A percentile compares a stretch with the other conserved stretches of the same genome.
Evolutionary conservation across 2,888 invertebrate genomes (phyloP).

Genomic region (Urechis unicinctus): DNA sequence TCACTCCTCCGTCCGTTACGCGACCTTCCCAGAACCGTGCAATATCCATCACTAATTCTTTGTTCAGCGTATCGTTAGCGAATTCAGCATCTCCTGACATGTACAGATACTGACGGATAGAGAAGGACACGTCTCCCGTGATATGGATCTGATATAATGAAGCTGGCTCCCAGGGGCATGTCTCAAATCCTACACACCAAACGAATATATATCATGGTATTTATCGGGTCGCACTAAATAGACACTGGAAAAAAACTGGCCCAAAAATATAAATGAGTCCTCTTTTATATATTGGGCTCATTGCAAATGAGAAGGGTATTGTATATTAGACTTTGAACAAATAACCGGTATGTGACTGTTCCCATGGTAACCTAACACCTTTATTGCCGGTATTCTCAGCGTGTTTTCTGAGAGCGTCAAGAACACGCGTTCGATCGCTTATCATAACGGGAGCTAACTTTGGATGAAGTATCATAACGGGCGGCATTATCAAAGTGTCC

Average conservation of each 20-base stretch:
- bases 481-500: constrained; percentile 49
- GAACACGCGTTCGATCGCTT: constrained; percentile 31
- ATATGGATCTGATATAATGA: constrained; percentile 21
- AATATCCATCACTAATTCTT: constrained; percentile 15
- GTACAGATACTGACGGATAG: constrained; percentile 24
- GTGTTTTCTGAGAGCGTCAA: constrained; percentile 26
- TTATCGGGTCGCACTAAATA: too few relatives aligned
- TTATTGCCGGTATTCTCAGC: constrained; percentile 28
- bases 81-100: constrained; percentile 17
- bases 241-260: too few relatives aligned
- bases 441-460: constrained; percentile 32
- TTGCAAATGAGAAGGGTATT: too few relatives aligned
- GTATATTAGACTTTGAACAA: constrained; percentile 48
- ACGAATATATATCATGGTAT: too few relatives aligned
- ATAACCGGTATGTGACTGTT: constrained; percentile 44
- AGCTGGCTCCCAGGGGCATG: constrained; percentile 8
- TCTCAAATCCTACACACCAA: too few relatives aligned
- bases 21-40: constrained; percentile 26
- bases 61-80: neutral
- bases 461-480: constrained; percentile 33
- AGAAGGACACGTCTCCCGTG: constrained; percentile 26
- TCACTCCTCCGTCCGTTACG: constrained; percentile 43
- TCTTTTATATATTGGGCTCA: too few relatives aligned
- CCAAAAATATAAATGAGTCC: too few relatives aligned
- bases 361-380: constrained; percentile 48